A percentile compares a stretch with the other conserved stretches of the same genome.
Conservation (phyloP, 2,113 vertebrate species). For the Calypte anna region DNA sequence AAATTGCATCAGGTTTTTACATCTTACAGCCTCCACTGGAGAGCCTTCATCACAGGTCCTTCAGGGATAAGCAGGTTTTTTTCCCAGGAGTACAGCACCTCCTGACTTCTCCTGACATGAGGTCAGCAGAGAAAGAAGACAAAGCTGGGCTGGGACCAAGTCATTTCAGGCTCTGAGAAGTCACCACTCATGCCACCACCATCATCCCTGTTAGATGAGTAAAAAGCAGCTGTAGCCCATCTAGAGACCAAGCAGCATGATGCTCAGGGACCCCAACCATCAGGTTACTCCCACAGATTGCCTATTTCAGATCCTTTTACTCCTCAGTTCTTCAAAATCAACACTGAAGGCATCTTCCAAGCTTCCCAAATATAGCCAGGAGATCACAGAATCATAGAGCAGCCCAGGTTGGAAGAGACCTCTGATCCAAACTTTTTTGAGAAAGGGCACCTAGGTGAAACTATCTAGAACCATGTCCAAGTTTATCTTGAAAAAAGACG, state of each 20-base stretch:
- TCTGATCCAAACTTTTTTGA: not conserved
- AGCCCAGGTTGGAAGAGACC: not conserved
- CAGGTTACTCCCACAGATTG: not conserved
- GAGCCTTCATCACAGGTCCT: not conserved
- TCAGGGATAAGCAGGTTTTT: not conserved
- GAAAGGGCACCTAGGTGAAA: not conserved
- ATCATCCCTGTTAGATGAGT: rapidly evolving
- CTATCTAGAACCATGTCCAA: not conserved
- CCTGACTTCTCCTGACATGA: not conserved
- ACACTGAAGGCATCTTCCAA: not conserved
- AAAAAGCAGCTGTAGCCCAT: not conserved
- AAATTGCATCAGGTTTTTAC: not conserved
- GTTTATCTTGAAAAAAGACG: not conserved
- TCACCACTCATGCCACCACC: not conserved
- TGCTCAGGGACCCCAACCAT: not conserved
- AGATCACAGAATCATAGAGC: not conserved
- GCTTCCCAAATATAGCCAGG: not conserved
- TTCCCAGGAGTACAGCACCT: not conserved
- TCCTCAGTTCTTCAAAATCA: not conserved
- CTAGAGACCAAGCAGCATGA: not conserved
- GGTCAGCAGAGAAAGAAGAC: not conserved
- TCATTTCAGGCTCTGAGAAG: rapidly evolving
- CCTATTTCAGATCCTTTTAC: not conserved
- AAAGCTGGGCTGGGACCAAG: not conserved
- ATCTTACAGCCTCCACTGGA: not conserved